Base-by-base conservation (phyloP, 2,888 invertebrate species). In the Lacanobia wlatinum region DNA sequence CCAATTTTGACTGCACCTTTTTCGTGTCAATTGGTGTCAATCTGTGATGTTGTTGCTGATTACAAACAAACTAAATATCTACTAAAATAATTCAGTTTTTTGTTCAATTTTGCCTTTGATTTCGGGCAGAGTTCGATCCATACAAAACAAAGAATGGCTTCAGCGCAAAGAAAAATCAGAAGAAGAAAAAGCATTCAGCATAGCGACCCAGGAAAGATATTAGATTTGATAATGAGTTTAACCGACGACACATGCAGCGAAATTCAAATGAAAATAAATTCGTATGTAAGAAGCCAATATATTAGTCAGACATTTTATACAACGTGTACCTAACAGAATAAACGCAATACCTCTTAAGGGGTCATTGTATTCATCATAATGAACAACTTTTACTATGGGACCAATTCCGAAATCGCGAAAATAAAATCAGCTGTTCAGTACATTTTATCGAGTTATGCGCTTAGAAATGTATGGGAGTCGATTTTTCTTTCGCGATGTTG, bases 181-280 rank as follows among this genome's bases (percentile, higher is more conserved):
- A 88, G 90, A 48, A 93, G 85, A 85, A n/a, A n/a, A n/a, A 86
- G 82, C 48, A 91, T 97, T 58, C 93, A 96, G 88, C 90, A 94
- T 56, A 97, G 96, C 73, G 96, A 97, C 87, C 97, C 97, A 8
- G 96, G 96, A 12, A 96, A 96, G 90, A 93, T 97, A 78, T 89
- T 97, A 75, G 94, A 96, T 76, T 91, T 97, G 63, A 93, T 96
- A 46, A 96, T 96, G 91, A 95, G 91, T 80, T 90, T 97, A 9
- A 94, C 91, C 52, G 96, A 97, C 71, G 94, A 94, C 21, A 91
- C 87, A 71, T 96, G 96, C 70, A 91, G 93, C 61, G 92, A 94
- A 65, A 89, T 97, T 34, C 97, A 97, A 90, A 94, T 94, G 28
- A 97, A 96, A 93, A 92, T 97, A 62, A 97, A 97, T 89, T 90